A percentile compares a stretch with the other conserved stretches of the same genome.
phyloP scores from a whole-genome alignment of 2,113 vertebrate species.

The Todiramphus chloris region DNA sequence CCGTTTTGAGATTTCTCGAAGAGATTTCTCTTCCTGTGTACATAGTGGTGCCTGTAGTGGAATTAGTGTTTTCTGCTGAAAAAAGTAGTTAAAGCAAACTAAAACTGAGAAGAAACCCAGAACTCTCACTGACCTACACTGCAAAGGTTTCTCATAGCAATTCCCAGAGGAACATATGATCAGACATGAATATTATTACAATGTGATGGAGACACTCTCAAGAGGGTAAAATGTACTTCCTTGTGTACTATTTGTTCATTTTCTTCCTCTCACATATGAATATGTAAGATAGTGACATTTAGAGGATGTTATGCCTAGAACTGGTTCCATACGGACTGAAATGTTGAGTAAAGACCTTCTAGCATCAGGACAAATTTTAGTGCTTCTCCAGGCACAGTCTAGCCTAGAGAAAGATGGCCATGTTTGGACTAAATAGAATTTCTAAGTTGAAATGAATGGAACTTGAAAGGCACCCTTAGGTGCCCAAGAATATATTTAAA shows the following conservation, averaged over 20 bases:
- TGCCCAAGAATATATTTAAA: neutral
- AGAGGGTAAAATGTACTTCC: neutral
- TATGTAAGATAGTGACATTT: neutral
- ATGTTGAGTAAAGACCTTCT: neutral
- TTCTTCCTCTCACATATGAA: neutral
- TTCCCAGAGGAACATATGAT: neutral
- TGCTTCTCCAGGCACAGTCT: neutral
- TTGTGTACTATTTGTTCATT: neutral
- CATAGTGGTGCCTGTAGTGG: neutral
- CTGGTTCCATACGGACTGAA: neutral
- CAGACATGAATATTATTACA: neutral
- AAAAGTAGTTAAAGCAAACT: neutral
- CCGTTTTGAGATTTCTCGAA: neutral
- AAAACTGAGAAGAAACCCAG: neutral
- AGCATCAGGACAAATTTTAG: neutral
- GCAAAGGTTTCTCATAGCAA: neutral
- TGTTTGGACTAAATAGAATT: neutral
- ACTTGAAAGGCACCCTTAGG: conserved; percentile 20
- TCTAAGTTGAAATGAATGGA: neutral
- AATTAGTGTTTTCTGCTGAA: neutral
- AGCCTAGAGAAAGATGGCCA: neutral
- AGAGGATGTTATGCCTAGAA: neutral
- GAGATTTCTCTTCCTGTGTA: neutral
- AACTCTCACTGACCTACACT: neutral
- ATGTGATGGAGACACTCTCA: neutral